Conservation (phyloP, 2,888 invertebrate species). For the Pteria penguin region DNA sequence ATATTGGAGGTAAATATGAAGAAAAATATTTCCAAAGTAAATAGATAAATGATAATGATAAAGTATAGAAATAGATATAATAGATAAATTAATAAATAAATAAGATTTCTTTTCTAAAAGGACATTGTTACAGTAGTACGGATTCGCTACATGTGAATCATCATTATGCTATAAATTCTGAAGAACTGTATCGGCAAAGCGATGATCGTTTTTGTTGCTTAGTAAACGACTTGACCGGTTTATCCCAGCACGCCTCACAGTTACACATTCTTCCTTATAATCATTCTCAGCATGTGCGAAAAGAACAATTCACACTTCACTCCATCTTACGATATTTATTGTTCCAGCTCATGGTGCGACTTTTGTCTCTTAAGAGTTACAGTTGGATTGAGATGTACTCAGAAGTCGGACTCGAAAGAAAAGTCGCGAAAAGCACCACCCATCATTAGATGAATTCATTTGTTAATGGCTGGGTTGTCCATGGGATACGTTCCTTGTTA, state of each 20-base stretch:
- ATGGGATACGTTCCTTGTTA: neutral
- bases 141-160: too few relatives aligned
- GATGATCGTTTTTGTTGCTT: neutral
- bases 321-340: neutral
- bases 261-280: neutral
- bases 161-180: too few relatives aligned
- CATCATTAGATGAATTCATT: neutral
- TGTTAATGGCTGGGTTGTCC: neutral
- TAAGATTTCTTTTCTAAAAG: too few relatives aligned
- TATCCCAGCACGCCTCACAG: neutral
- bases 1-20: too few relatives aligned
- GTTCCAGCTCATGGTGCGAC: neutral
- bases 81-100: too few relatives aligned
- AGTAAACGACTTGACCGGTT: neutral
- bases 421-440: neutral
- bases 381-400: neutral
- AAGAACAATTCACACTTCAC: conserved; percentile 2
- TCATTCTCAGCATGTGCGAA: neutral
- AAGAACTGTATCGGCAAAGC: too few relatives aligned
- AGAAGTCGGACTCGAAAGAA: neutral
- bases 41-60: too few relatives aligned
- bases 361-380: neutral
- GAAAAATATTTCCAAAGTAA: too few relatives aligned
- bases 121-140: too few relatives aligned
- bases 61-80: too few relatives aligned